phyloP scores from a whole-genome alignment of 2,113 vertebrate species.

The Sterna hirundo region DNA sequence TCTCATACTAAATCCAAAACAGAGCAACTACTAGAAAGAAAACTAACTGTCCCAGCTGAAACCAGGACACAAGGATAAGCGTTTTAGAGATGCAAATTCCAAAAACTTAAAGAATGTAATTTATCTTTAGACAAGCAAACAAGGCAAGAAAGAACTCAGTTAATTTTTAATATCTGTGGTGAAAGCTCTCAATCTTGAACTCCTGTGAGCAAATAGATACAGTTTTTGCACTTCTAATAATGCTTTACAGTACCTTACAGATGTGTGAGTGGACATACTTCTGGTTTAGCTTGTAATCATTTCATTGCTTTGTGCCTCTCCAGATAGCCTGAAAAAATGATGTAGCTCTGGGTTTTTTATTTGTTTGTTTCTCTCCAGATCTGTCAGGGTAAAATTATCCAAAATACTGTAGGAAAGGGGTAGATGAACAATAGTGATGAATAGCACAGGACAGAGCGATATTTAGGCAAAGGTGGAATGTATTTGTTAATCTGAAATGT shows the following conservation, averaged over 20 bases:
- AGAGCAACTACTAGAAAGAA: neutral
- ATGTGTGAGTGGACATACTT: neutral
- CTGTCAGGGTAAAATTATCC: neutral
- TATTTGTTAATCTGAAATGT: neutral
- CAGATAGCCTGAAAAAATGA: neutral
- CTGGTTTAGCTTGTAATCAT: neutral
- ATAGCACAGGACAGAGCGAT: neutral
- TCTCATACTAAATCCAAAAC: neutral
- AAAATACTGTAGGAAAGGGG: neutral
- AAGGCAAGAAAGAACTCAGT: neutral
- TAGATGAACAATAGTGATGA: neutral
- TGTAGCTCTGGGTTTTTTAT: neutral
- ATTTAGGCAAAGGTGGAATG: neutral
- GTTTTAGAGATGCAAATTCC: neutral
- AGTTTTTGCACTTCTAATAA: neutral
- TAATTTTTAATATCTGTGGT: neutral
- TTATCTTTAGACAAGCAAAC: neutral
- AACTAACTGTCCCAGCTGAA: neutral
- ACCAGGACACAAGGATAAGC: neutral
- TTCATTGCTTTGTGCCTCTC: neutral
- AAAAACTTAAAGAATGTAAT: neutral
- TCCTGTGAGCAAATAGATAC: fast-evolving
- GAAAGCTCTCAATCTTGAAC: neutral
- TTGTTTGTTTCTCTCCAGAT: neutral
- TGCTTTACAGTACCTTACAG: neutral